Evolutionary conservation across 1,140 invertebrate genomes (phyloP).

Genomic region (Harpegnathos saltator): DNA sequence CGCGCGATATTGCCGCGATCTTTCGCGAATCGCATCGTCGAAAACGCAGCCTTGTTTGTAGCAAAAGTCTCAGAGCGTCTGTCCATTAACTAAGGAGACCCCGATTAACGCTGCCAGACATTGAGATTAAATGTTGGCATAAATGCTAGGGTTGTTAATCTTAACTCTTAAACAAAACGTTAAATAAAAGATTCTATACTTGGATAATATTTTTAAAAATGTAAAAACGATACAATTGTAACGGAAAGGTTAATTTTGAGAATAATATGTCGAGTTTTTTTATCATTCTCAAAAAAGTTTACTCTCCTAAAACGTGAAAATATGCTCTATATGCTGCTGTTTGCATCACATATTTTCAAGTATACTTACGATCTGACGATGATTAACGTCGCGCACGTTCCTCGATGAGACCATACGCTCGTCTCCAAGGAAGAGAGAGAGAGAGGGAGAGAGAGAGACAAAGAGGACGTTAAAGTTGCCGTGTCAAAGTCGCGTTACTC

Average conservation of each 20-base stretch:
- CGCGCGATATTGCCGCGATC: not conserved
- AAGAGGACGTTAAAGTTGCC: not conserved
- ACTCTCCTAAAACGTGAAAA: not conserved
- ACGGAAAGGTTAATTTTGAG: not conserved
- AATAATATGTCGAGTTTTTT: not conserved
- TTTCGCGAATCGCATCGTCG: not conserved
- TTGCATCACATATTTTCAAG: not conserved
- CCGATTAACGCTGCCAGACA: no score
- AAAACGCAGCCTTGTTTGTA: not conserved
- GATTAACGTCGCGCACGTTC: not conserved
- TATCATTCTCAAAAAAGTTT: not conserved
- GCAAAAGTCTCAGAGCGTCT: no score
- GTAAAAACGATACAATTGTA: not conserved
- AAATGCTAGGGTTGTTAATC: no score
- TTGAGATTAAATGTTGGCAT: not conserved
- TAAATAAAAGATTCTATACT: no score
- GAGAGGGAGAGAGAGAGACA: not conserved
- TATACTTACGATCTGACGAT: not conserved
- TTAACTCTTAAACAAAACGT: no score
- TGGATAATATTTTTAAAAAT: no score
- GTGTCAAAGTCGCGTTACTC: conserved; percentile 46
- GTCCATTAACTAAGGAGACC: no score
- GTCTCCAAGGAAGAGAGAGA: not conserved
- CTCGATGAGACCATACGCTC: not conserved
- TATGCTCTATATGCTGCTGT: not conserved